Base-by-base conservation (phyloP, 2,888 invertebrate species). In the Pristionchus fissidentatus region DNA sequence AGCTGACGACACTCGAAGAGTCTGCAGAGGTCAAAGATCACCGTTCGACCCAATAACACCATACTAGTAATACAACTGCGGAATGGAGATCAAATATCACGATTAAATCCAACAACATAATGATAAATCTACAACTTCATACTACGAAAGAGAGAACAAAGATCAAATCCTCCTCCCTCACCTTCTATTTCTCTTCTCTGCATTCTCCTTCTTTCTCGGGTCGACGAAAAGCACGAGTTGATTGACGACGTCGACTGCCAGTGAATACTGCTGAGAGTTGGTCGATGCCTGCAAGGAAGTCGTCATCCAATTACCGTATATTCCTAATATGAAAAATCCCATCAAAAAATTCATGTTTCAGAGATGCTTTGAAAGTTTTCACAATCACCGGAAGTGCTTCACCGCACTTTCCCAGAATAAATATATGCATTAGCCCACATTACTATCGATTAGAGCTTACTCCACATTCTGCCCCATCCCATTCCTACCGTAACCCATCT, bases 171-270 rank as follows among this genome's bases (percentile, higher is more conserved):
- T 10, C 35, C 38, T 32, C 66, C 0, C 26, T 55, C 46, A 80
- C 80, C 80, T 80, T 43, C 80, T 57, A 52, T 60, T 80, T 26
- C 80, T 57, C 60, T 96, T 94, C 97, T 97, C 90, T 26, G 90
- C 90, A 66, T 90, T 92, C 80, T 87, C 93, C 91, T 97, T 96
- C 83, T 97, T 95, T 92, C 96, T 96, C 0, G 98, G 98, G 93
- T 98, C 98, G 84, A 98, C 97, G 93, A 97, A 97, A 0, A 99
- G 94, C 82, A 99, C 94, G 46, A 99, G 94, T 94, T 98, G 98
- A 94, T 99, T 99, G 3, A 99, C 96, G 89, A 99, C 96, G 93
- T 99, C 99, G 90, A 99, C 94, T 57, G 99, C 95, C 97, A 98
- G 98, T 1, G 96, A 96, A 93, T 98, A 98, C 95, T 87, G 84